Conservation (phyloP, 2,888 invertebrate species). For the Drosophila mimetica region DNA sequence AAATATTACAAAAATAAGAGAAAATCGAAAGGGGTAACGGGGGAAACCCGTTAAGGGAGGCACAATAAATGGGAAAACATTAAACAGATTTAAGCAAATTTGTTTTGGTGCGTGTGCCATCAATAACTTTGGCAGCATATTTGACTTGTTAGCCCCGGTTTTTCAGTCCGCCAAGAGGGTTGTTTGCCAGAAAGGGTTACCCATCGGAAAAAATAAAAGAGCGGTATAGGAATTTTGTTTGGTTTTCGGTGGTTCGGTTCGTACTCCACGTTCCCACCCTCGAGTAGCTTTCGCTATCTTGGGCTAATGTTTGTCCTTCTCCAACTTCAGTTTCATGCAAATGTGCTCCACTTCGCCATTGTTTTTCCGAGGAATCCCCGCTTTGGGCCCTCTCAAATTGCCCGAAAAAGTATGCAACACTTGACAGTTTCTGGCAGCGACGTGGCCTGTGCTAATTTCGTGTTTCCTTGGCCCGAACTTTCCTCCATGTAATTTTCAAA, state of each 20-base stretch:
- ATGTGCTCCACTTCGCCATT: constrained; percentile 51
- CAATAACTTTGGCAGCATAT: constrained; percentile 77
- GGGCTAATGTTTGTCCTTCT: constrained; percentile 69
- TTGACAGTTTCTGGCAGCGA: constrained; percentile 40
- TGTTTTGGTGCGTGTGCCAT: constrained; percentile 77
- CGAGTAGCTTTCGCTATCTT: constrained; percentile 50
- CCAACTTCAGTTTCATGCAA: constrained; percentile 58
- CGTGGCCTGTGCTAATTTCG: constrained; percentile 60
- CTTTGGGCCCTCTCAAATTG: constrained; percentile 41
- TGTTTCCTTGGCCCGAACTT: constrained; percentile 62
- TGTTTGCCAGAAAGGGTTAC: constrained; percentile 25
- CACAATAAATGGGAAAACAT: constrained; percentile 75
- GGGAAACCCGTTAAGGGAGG: constrained; percentile 39
- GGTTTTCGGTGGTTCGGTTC: constrained; percentile 5
- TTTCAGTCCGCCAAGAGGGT: constrained; percentile 12
- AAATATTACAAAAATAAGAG: constrained; percentile 58
- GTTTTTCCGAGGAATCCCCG: constrained; percentile 2
- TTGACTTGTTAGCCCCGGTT: constrained; percentile 56
- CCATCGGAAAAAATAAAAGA: constrained; percentile 7
- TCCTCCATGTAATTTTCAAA: constrained; percentile 67
- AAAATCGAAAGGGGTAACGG: constrained; percentile 9
- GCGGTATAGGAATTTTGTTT: constrained; percentile 19
- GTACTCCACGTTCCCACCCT: constrained; percentile 9
- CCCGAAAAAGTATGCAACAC: constrained; percentile 72
- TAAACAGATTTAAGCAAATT: constrained; percentile 80